Percentiles rank a stretch among this genome's conserved stretches.
phyloP scores from a whole-genome alignment of 2,797 vertebrate genomes.

The Corythornis leucogaster region DNA sequence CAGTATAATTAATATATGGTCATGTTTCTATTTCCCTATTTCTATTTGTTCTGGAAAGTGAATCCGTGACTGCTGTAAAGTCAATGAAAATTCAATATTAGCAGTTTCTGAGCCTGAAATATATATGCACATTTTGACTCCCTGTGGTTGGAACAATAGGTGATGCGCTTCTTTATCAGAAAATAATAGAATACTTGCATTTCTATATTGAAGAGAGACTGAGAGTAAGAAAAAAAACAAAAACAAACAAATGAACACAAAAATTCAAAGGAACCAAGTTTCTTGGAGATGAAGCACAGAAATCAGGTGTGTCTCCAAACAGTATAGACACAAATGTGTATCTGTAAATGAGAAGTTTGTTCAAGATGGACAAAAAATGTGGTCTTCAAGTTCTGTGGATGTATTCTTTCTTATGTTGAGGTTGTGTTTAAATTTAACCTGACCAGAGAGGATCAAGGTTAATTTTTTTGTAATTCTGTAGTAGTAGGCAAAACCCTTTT shows the following conservation, averaged over 20 bases:
- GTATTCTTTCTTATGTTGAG: slow-evolving; percentile 21
- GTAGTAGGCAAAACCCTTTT: slow-evolving; percentile 58
- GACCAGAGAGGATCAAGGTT: slow-evolving; percentile 33
- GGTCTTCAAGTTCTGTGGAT: background rate
- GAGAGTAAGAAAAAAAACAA: background rate
- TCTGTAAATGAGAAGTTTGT: background rate
- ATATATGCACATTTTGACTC: background rate
- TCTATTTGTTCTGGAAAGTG: background rate
- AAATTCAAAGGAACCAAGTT: background rate
- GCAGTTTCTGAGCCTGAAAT: background rate
- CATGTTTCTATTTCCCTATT: background rate
- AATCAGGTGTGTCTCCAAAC: background rate
- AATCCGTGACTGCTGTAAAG: background rate
- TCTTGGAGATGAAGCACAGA: background rate
- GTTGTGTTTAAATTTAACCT: slow-evolving; percentile 61
- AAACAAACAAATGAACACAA: background rate
- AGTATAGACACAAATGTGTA: background rate
- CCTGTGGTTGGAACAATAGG: background rate
- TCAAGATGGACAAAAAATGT: background rate
- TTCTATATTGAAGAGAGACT: background rate
- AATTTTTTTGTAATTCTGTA: slow-evolving; percentile 72
- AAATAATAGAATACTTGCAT: background rate
- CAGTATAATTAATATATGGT: background rate
- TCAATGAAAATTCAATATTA: background rate
- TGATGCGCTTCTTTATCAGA: slow-evolving; percentile 5